Percentiles rank a stretch among this genome's conserved stretches.
Conservation (phyloP, 2,888 invertebrate genomes). For the Chrysomela aeneicollis region DNA sequence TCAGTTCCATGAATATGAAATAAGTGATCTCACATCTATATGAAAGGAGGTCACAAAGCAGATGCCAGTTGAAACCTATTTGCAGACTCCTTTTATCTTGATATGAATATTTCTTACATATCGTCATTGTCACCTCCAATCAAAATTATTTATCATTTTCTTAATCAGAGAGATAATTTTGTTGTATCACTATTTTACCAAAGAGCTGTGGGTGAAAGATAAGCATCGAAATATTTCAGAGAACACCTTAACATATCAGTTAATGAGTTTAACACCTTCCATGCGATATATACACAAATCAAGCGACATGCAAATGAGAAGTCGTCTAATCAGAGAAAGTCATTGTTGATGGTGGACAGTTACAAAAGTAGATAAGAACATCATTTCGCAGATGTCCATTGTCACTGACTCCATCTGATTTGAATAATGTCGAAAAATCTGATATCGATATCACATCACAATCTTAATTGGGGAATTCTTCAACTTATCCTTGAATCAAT, state of each 20-base stretch:
- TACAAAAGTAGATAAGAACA: background rate
- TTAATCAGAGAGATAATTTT: background rate
- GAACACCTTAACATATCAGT: background rate
- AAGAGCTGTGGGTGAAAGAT: background rate
- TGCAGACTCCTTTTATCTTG: no score
- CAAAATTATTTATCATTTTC: background rate
- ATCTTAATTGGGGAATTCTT: no score
- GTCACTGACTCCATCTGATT: background rate
- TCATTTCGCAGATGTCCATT: background rate
- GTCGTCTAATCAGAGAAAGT: background rate
- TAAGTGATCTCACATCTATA: no score
- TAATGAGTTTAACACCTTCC: slow-evolving; percentile 3
- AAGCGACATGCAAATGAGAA: background rate
- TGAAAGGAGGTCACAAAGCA: no score
- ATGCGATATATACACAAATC: background rate
- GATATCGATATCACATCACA: no score
- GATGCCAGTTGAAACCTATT: no score
- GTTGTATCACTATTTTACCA: background rate
- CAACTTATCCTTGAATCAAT: no score
- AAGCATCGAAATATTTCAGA: background rate
- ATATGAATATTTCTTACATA: no score
- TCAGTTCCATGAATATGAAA: no score
- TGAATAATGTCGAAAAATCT: background rate
- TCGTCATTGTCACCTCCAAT: background rate
- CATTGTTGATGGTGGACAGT: background rate